Evolutionary conservation across 1,140 invertebrate genomes (phyloP), one percentile per base, ranked within the genome.

Genomic region (Cherax quadricarinatus): DNA sequence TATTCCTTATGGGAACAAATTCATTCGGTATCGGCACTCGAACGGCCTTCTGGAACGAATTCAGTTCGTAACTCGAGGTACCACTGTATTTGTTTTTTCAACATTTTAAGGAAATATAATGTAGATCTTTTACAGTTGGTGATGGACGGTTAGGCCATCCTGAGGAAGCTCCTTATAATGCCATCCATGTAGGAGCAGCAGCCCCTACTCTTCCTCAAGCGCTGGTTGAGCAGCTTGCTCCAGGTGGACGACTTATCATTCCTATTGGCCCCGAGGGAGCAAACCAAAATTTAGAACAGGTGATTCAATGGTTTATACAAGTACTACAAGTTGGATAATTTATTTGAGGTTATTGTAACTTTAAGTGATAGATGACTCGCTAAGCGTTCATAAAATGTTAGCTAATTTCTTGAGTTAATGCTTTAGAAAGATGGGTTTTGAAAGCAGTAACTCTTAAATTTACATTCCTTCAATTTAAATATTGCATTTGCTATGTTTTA

Each of bases 181-280:
- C 97, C 21, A 99, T 99, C 94, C 98, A 99, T 96, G 98, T 99
- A 82, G 98, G 98, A 91, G 98, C 98, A 81, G 98, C 98, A 84
- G 97, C 98, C 53, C 96, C 97, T 12, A 96, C 95, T 30, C 95
- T 98, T 82, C 98, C 98, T 82, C 93, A 89, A 66, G 88, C 90
- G 96, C 94, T 97, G 49, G 95, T 97, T 81, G 96, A 96, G 91
- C 97, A 97, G 95, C 95, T 98, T 94, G 97, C 97, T 94, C 96
- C 97, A 81, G 98, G 98, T 80, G 99, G 99, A 10, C 96, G 98
- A 49, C 95, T 99, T 83, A 97, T 99, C 92, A 96, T 99, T 70
- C 99, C 99, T 4, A 97, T 99, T 57, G 99, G 99, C 48, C 97
- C 97, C 18, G 96, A 97, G 94, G 97, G 97, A 84, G 97, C 97